Evolutionary conservation across 2,797 vertebrate genomes (phyloP), one percentile per base, ranked within the genome.

Genomic region (Pangasius mekongensis): DNA sequence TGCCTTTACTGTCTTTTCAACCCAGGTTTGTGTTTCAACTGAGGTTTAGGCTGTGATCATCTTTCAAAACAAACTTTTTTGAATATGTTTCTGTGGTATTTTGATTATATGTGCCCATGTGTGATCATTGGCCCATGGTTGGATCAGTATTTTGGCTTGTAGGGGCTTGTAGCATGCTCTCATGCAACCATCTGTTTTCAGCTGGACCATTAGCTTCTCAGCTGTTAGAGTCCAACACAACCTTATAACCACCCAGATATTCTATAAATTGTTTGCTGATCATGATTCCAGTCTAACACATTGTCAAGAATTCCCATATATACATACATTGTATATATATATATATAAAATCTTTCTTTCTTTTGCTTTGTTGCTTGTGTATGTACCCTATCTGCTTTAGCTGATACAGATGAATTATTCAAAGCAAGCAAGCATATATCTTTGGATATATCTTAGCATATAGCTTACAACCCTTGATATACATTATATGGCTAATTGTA

Each of bases 151-250:
- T 73, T 83, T 83, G 27, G 78, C 85, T 87, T 83, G n/a, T 39
- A 89, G 69, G 80, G 69, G 3, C 39, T 39, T 43, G 43, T 67
- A 27, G 39, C 24, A 7, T 52, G 74, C 47, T 77, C 10, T 76
- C 74, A 52, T 77, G 13, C 43, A 77, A 30, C 47, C 74, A 30
- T 95, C 95, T 95, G 95, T 95, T 95, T 95, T 95, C 24, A 77
- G 43, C 47, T 52, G 47, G 47, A 77, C 27, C 74, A 77, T 52
- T n/a, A 77, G 47, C 27, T 77, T 94, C 94, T 95, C 95, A 96
- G 95, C 95, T 96, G 95, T 95, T 95, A 93, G 5, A 86, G 94
- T 43, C 39, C 36, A 74, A 43, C 39, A 43, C 39, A 47, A 43
- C 2, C 22, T 47, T 47, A 43, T 43, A 74, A 74, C 39, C 8